Conservation (phyloP, 2,888 invertebrate genomes). For the Eupithecia tripunctaria region DNA sequence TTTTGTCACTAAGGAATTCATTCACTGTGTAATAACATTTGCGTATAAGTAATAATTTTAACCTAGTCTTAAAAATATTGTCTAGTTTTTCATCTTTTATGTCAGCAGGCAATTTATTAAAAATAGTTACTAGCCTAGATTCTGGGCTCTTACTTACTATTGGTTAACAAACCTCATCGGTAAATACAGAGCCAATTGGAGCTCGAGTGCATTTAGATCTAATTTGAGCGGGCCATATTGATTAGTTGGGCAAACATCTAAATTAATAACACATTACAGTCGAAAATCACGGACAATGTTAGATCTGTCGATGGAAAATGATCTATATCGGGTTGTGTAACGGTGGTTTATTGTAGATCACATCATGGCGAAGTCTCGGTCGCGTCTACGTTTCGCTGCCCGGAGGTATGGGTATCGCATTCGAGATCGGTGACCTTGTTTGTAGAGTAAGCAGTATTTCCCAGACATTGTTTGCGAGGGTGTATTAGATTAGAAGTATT, state of each 20-base stretch:
- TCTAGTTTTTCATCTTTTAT: too few species aligned
- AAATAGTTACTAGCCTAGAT: too few species aligned
- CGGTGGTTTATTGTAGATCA: constrained; percentile 55
- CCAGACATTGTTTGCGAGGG: constrained; percentile 13
- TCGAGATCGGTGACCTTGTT: constrained; percentile 56
- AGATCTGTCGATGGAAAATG: constrained; percentile 18
- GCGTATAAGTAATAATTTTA: too few species aligned
- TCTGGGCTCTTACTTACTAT: too few species aligned
- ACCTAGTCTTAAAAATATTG: too few species aligned
- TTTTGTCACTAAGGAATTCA: too few species aligned
- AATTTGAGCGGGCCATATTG: constrained; percentile 11
- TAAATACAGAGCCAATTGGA: constrained; percentile 15
- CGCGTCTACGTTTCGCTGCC: constrained; percentile 61
- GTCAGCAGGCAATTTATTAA: too few species aligned
- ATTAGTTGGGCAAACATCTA: constrained; percentile 19
- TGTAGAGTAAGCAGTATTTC: constrained; percentile 40
- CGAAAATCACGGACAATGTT: constrained; percentile 13
- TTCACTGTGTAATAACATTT: too few species aligned
- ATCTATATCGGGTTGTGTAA: constrained; percentile 59
- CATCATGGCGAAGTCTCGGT: constrained; percentile 58
- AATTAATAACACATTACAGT: constrained; percentile 23
- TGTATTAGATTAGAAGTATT: constrained; percentile 13
- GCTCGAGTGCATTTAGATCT: constrained; percentile 15
- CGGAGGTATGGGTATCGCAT: constrained; percentile 53
- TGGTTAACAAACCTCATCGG: constrained; percentile 9